phyloP scores from a whole-genome alignment of 2,888 invertebrate genomes.

The Colletes collaris region DNA sequence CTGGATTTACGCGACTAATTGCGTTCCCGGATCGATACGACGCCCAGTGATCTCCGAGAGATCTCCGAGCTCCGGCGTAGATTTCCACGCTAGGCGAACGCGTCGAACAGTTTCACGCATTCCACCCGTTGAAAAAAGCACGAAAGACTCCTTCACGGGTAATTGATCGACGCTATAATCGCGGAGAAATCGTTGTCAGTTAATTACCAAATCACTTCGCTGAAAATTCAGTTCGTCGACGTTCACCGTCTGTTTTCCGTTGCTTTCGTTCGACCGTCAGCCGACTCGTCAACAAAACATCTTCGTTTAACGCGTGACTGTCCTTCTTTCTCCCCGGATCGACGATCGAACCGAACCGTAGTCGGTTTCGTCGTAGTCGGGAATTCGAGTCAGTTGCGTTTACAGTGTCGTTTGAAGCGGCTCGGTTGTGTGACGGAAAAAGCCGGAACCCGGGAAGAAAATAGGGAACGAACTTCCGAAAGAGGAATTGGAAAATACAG shows the following conservation, averaged over 20 bases:
- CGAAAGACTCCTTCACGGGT: too few relatives aligned
- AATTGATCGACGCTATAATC: too few relatives aligned
- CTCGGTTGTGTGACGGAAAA: neutral
- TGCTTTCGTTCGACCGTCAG: neutral
- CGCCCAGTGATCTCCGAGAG: too few relatives aligned
- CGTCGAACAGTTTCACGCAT: neutral
- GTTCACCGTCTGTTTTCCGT: neutral
- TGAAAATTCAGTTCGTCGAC: slow-evolving; percentile 28
- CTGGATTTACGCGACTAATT: slow-evolving; percentile 18
- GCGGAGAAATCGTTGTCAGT: neutral
- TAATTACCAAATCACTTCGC: too few relatives aligned
- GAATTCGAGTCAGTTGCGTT: slow-evolving; percentile 5
- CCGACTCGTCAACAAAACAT: slow-evolving; percentile 19
- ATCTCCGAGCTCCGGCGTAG: neutral
- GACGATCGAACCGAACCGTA: slow-evolving; percentile 24
- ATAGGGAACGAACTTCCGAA: neutral
- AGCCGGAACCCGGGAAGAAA: neutral
- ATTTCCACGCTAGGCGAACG: slow-evolving; percentile 10
- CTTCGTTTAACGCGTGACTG: slow-evolving; percentile 20
- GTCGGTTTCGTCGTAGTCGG: slow-evolving; percentile 2
- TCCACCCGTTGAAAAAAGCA: neutral
- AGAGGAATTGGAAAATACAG: slow-evolving; percentile 12
- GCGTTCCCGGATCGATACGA: slow-evolving; percentile 9
- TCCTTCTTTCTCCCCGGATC: slow-evolving; percentile 15
- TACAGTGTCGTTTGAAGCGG: neutral